Conservation (phyloP, 1,140 invertebrate genomes). For the Alviniconcha marisindica region DNA sequence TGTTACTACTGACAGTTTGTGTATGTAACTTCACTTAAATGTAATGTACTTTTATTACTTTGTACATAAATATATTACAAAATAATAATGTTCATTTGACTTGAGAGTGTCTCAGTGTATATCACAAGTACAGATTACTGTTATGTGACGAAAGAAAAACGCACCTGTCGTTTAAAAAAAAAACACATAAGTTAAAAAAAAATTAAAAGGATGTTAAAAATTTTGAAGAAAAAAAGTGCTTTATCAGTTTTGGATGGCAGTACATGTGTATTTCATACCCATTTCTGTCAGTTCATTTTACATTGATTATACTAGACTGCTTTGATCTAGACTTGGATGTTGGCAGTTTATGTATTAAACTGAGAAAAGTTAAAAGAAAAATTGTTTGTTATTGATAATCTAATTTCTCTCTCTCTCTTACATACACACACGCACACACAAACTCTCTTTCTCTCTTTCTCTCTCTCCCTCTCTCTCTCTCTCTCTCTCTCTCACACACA, state of each 20-base stretch:
- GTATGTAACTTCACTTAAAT: constrained; percentile 3
- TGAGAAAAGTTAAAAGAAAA: constrained; percentile 25
- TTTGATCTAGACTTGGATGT: constrained; percentile 35
- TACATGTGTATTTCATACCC: constrained; percentile 27
- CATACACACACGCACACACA: not conserved
- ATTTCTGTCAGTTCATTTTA: constrained; percentile 38
- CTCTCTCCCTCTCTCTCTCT: not conserved
- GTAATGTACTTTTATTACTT: constrained; percentile 2
- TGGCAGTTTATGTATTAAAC: constrained; percentile 38
- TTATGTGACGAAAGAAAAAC: constrained; percentile 36
- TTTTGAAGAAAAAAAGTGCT: constrained; percentile 33
- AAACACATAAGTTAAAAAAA: constrained; percentile 18
- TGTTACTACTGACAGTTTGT: not conserved
- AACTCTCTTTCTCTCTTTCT: not conserved
- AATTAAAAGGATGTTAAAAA: not conserved
- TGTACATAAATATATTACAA: constrained; percentile 30
- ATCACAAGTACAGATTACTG: constrained; percentile 31
- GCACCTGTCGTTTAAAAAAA: constrained; percentile 7
- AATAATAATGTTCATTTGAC: constrained; percentile 6
- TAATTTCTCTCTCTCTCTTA: not conserved
- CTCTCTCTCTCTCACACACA: not conserved
- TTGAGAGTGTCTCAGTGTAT: constrained; percentile 38
- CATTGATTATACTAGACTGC: constrained; percentile 38
- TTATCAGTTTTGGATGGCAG: constrained; percentile 38
- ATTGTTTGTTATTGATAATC: not conserved